Evolutionary conservation across 2,113 vertebrate species (phyloP), one percentile per base, ranked within the genome.

Genomic region (Galemys pyrenaicus): DNA sequence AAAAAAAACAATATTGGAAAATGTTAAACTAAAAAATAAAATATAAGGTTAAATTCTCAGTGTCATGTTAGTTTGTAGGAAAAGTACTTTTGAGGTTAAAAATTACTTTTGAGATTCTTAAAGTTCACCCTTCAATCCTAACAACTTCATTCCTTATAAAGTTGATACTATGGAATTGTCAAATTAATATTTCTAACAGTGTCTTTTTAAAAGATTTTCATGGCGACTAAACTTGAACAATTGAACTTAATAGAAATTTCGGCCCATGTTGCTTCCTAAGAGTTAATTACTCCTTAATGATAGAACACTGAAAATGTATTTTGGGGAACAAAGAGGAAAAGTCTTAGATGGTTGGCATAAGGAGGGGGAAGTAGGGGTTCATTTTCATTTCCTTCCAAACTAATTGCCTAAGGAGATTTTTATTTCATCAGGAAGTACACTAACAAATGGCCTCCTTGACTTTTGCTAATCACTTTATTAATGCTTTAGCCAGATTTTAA

Each of bases 371-470:
- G 83, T 92, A 89, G 83, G 78, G 68, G 91, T 68, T 96, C 83
- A n/a, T 95, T 95, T 96, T 97, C 89, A 96, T 96, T 97, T 97
- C 95, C 95, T 95, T 96, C 65, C 37, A 64, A 77, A 87, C 54
- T 86, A 92, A 96, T 83, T 92, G 90, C 73, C 91, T 51, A 73
- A 95, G 78, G 91, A 95, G 94, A 0, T 71, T 60, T 92, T 95
- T 92, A 28, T 95, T 97, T 94, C 20, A 74, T 91, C 56, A 94
- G 92, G 95, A 98, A 97, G 82, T 87, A 37, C 28, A 56, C 11
- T 78, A 95, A 94, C 58, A 96, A 87, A 95, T 91, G 64, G 92
- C 88, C 90, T 92, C 9, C 89, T 97, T 94, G 85, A 92, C 90
- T 80, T 95, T 24, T 84, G 49, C 0, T 96, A 95, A 92, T 96